Evolutionary conservation across 2,797 vertebrate species (phyloP).

Genomic region (Momotus momota): DNA sequence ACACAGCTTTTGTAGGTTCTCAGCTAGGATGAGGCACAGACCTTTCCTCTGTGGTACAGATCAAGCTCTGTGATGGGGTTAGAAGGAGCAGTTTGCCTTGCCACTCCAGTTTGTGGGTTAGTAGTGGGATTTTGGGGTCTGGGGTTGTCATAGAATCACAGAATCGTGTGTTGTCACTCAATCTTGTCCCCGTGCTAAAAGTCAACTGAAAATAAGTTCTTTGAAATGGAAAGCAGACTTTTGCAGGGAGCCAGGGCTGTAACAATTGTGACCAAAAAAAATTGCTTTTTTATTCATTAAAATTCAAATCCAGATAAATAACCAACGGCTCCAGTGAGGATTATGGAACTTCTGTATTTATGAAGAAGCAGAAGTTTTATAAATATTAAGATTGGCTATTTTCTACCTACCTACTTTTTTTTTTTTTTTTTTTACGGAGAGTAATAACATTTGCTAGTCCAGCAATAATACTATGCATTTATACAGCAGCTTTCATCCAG

Average conservation of each 20-base stretch:
- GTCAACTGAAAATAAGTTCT: background rate
- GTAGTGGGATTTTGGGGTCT: background rate
- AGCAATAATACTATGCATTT: constrained; percentile 48
- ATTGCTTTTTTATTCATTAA: constrained; percentile 53
- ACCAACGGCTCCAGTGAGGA: constrained; percentile 34
- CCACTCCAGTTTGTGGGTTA: background rate
- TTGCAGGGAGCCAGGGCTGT: background rate
- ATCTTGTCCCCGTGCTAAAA: background rate
- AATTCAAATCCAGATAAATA: constrained; percentile 70
- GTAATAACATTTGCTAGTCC: constrained; percentile 47
- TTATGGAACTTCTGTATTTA: constrained; percentile 55
- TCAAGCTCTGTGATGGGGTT: background rate
- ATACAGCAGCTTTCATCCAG: constrained; percentile 38
- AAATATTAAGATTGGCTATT: constrained; percentile 73
- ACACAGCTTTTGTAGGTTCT: background rate
- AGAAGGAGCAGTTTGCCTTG: background rate
- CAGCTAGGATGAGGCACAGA: background rate
- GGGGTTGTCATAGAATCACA: background rate
- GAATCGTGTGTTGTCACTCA: background rate
- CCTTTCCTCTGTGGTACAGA: background rate
- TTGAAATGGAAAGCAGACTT: constrained; percentile 57
- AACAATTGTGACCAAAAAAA: constrained; percentile 15
- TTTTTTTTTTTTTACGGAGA: background rate
- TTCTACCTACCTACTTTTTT: constrained; percentile 33
- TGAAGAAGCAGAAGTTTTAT: constrained; percentile 55